Evolutionary conservation across 2,113 vertebrate genomes (phyloP), one percentile per base, ranked within the genome.

Genomic region (Salvelinus namaycush): DNA sequence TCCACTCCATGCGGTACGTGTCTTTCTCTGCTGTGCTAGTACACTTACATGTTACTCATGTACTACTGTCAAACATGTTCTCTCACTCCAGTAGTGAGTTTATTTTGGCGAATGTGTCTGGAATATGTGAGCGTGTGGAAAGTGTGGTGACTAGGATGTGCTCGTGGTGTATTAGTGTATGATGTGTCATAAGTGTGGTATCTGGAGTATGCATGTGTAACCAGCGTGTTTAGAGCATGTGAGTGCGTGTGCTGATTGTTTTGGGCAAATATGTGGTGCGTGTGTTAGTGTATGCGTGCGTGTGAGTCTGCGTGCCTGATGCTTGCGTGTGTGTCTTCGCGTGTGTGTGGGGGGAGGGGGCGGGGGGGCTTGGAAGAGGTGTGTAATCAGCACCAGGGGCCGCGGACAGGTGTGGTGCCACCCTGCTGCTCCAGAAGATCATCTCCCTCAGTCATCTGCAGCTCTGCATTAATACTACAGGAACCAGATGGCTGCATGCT

Each of bases 1-100:
- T 79, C 93, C 94, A 68, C 90, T 94, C 49, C 93, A 94, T 39
- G 93, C 94, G 76, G 94, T 94, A 87, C 74, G 92, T 89, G 73
- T 79, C 3, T 57, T 22, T 75, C 49, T 20, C 4, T 73, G 0
- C 69, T 82, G 65, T 27, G 24, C 3, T 22, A n/a, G 1, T 26
- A 66, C 64, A 29, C 26, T 4, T 12, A 29, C 64, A 27, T 11
- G 13, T 44, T 44, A 11, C 9, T 44, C 39, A 44, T 44, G 39
- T 44, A 44, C 9, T 44, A 44, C 39, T 44, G 9, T 44, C 39
- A 44, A 11, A 44, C 39, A 11, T 44, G 9, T 9, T 44, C 39
- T 44, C 39, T 44, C 2, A 44, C 39, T 44, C 39, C 39, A 44
- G 9, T 3, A 44, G 20, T 20, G 16, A 18, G 13, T 57, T 57